Evolutionary conservation across 2,113 vertebrate genomes (phyloP).

Genomic region (Pygoscelis antarcticus): DNA sequence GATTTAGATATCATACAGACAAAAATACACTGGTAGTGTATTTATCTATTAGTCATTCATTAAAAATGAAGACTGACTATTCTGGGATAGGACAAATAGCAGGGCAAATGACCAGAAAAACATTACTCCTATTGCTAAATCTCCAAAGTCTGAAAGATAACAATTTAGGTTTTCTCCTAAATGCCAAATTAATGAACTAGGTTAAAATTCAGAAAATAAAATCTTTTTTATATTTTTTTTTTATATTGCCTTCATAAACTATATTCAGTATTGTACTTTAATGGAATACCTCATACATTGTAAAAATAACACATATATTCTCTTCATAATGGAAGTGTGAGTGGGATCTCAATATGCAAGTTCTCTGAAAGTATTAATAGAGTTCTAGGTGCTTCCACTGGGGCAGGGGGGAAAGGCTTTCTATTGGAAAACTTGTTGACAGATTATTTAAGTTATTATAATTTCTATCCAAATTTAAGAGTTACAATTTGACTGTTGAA

Average conservation of each 20-base stretch:
- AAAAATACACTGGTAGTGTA: background rate
- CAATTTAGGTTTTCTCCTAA: background rate
- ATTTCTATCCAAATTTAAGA: background rate
- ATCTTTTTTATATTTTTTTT: background rate
- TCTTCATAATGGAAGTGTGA: background rate
- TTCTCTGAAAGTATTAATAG: background rate
- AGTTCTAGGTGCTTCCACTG: background rate
- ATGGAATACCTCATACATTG: background rate
- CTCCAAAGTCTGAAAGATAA: background rate
- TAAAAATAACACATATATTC: background rate
- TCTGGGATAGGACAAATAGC: background rate
- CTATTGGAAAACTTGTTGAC: background rate
- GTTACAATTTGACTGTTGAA: background rate
- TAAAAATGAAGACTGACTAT: background rate
- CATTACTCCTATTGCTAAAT: background rate
- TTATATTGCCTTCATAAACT: background rate
- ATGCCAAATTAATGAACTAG: background rate
- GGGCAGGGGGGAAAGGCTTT: background rate
- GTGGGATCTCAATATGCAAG: fast-evolving
- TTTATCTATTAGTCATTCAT: background rate
- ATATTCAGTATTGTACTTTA: background rate
- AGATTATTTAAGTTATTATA: background rate
- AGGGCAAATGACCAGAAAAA: background rate
- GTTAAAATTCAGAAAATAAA: background rate
- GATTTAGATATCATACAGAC: background rate